Evolutionary conservation across 2,113 vertebrate species (phyloP).

Genomic region (Tyrannus savana): DNA sequence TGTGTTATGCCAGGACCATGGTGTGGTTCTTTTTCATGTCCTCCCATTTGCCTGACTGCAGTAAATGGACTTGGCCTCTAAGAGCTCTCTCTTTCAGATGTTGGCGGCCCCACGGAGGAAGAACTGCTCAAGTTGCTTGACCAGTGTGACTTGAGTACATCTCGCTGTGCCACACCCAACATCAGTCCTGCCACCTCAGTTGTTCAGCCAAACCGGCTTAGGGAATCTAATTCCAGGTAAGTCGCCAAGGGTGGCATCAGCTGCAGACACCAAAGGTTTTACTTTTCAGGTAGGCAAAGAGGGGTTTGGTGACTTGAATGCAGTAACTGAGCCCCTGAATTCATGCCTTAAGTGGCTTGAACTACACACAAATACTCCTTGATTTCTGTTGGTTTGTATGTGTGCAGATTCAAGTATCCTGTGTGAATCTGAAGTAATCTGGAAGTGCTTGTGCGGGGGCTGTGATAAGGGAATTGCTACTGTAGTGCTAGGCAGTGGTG

Average conservation of each 20-base stretch:
- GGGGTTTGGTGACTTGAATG: background rate
- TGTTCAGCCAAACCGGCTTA: slow-evolving; percentile 88
- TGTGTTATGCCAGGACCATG: background rate
- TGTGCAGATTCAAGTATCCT: background rate
- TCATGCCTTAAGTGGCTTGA: background rate
- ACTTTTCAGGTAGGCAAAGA: background rate
- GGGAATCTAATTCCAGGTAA: slow-evolving; percentile 93
- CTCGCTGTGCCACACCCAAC: slow-evolving; percentile 95
- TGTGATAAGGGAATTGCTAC: background rate
- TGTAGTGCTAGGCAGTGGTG: background rate
- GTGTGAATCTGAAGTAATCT: background rate
- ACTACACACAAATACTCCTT: background rate
- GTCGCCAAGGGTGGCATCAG: background rate
- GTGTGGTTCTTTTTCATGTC: no score
- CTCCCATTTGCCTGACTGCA: background rate
- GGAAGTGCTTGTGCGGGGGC: background rate
- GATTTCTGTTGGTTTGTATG: background rate
- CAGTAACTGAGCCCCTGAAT: background rate
- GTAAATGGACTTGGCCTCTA: background rate
- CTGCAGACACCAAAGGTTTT: background rate
- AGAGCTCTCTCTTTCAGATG: slow-evolving; percentile 72
- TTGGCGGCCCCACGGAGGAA: slow-evolving; percentile 93
- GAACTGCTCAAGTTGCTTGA: slow-evolving; percentile 94
- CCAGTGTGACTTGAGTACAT: slow-evolving; percentile 95
- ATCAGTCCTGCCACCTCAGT: slow-evolving; percentile 96